A percentile compares a stretch with the other conserved stretches of the same genome.
These are phyloP conservation scores for Hydropsyche tenuis DNA, from an alignment of 1,140 invertebrate species.

Conservation along the genomic window DNA sequence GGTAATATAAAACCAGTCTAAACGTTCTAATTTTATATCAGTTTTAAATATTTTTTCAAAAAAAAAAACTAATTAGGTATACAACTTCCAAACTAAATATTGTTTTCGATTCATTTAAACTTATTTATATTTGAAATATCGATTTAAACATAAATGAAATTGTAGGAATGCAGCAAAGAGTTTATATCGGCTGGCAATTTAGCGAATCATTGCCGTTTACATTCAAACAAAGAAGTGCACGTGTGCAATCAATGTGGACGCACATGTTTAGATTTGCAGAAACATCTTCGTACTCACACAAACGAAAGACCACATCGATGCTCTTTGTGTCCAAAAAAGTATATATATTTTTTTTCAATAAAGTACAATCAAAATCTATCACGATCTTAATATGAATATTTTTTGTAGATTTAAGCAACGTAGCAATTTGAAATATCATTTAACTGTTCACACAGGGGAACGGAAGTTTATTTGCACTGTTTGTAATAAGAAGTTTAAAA, in stretches of 20 bases:
- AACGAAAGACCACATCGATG: constrained; percentile 78
- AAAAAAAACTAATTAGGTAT: no score
- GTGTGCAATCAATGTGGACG: constrained; percentile 88
- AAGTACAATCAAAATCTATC: neutral
- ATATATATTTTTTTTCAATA: neutral
- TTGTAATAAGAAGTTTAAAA: constrained; percentile 45
- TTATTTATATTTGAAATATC: no score
- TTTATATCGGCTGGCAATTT: constrained; percentile 39
- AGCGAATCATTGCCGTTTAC: constrained; percentile 27
- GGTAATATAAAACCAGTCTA: no score
- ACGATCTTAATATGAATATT: neutral
- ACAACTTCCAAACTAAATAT: no score
- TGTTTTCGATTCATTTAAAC: no score
- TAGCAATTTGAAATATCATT: constrained; percentile 43
- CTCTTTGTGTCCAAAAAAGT: constrained; percentile 68
- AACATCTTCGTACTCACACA: constrained; percentile 78
- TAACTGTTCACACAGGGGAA: constrained; percentile 43
- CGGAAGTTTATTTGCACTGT: constrained; percentile 37
- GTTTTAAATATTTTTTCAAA: no score
- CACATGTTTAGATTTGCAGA: constrained; percentile 80
- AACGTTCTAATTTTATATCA: no score
- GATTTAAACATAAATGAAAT: constrained; percentile 2
- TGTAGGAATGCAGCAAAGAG: constrained; percentile 40
- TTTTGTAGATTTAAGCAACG: constrained; percentile 44
- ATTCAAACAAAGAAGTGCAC: constrained; percentile 53